Base-by-base conservation (phyloP, 2,888 invertebrate species). In the Phaedon cochleariae region DNA sequence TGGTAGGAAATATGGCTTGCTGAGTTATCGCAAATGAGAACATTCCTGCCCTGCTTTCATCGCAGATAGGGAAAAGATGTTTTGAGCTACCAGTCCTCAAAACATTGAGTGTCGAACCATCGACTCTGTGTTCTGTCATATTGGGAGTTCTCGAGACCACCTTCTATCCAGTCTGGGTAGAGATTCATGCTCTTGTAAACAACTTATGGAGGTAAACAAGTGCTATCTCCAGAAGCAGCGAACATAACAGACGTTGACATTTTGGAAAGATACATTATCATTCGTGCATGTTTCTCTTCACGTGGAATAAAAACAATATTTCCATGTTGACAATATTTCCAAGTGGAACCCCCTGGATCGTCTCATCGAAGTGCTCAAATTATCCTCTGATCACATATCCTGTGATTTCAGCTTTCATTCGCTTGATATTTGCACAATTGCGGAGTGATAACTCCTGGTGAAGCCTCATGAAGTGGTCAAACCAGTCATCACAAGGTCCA, bases 11-110 rank as follows among this genome's bases (percentile, higher is more conserved):
- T 34, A 57, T 80, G 79, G 59, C 67, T 65, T 61, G 72, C 59
- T 54, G 79, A 64, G 66, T 79, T 81, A 68, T 81, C 76, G 12
- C 79, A 78, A 59, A 82, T 74, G 12, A 78, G 29, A 29, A 77
- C 71, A 62, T 78, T 79, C 26, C 41, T 70, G 17, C 77, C 77
- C 20, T 41, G 49, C 52, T 68, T 64, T 64, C 71, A 65, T 68
- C 69, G 64, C 46, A 74, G 62, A 68, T 69, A 69, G 26, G 75
- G 73, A 34, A 81, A 46, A 45, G 71, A 61, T 5, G 63, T 58
- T 22, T 75, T 58, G 22, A 66, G 52, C 34, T 74, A 75, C 73
- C 73, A 75, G 60, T 76, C 71, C 61, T 74, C 70, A 48, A 48
- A 48, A 48, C 48, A 62, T 15, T 48, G 15, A 15, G 59, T 46